Evolutionary conservation across 2,113 vertebrate genomes (phyloP), one percentile per base, ranked within the genome.

Genomic region (Donacobius atricapilla): DNA sequence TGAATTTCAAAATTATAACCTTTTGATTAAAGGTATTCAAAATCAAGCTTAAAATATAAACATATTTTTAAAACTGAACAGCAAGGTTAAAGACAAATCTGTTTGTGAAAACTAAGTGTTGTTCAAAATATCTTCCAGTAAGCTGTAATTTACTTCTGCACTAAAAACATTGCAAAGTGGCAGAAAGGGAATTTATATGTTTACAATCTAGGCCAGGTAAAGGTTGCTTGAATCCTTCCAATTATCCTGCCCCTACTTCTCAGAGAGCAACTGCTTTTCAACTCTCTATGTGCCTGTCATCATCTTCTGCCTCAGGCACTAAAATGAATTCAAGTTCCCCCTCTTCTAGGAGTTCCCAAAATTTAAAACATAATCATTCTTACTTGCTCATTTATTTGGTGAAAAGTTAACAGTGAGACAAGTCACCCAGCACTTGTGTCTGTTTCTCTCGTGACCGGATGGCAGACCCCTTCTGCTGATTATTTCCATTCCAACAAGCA

Each of bases 91-190:
- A 39, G 47, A 60, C 13, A 14, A 16, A 51, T 28, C 28, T 64
- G 18, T 14, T 35, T 27, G 31, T 9, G 2, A 44, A 89, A 60
- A 89, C 19, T 54, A 30, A 10, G 5, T 42, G 47, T 42, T 45
- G 35, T 66, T 60, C 28, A 87, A 90, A 94, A 71, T 53, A 56
- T 37, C 17, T 51, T 93, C 56, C 90, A 93, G 63, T 75, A 73
- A 96, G 93, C n/a, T 51, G 19, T 57, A 91, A 93, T 94, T 94
- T 87, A 44, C 30, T 66, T 82, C 77, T 82, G 33, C 11, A 27
- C 35, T 76, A 58, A n/a, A 84, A 96, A 78, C 75, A 91, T 8
- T 65, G 42, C 24, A 72, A 23, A 54, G 22, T 44, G 48, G 10
- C 48, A 93, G 33, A 87, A 90, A 72, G 11, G 28, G 42, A 88